Conservation (phyloP, 2,113 vertebrate genomes). For the Fregetta grallaria region DNA sequence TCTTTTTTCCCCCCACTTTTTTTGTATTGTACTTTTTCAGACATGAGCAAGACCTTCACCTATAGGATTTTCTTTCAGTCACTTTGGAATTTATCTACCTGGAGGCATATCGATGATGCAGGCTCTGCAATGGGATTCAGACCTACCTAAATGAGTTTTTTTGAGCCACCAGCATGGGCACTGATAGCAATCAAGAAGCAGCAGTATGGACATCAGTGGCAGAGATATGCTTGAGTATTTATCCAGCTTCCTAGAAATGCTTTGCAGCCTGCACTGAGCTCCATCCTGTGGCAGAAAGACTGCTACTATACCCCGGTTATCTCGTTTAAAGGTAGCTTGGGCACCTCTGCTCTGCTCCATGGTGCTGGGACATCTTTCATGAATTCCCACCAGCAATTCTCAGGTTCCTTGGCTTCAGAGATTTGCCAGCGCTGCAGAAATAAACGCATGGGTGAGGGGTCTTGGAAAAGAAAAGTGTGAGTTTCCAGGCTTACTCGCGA, state of each 20-base stretch:
- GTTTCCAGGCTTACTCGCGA: not conserved
- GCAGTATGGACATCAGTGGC: not conserved
- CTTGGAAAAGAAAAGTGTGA: not conserved
- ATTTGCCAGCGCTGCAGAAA: not conserved
- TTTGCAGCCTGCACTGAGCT: constrained; percentile 58
- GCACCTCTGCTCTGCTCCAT: not conserved
- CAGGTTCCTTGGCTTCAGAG: not conserved
- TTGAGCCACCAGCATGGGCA: rapidly evolving
- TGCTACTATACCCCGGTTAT: not conserved
- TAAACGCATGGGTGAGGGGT: not conserved
- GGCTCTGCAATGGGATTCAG: not conserved
- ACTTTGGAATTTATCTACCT: not conserved
- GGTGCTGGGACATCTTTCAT: not conserved
- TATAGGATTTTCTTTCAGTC: not conserved
- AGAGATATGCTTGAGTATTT: not conserved
- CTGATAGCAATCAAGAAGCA: not conserved
- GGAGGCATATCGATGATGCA: not conserved
- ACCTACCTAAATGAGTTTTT: not conserved
- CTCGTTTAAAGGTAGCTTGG: not conserved
- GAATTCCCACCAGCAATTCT: not conserved
- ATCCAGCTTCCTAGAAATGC: not conserved
- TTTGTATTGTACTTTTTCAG: not conserved
- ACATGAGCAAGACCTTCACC: not conserved
- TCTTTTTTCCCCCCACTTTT: rapidly evolving
- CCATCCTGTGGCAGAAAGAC: constrained; percentile 56